A percentile compares a stretch with the other conserved stretches of the same genome.
Conservation (phyloP, 2,888 invertebrate species). For the Tetanocera ferruginea region DNA sequence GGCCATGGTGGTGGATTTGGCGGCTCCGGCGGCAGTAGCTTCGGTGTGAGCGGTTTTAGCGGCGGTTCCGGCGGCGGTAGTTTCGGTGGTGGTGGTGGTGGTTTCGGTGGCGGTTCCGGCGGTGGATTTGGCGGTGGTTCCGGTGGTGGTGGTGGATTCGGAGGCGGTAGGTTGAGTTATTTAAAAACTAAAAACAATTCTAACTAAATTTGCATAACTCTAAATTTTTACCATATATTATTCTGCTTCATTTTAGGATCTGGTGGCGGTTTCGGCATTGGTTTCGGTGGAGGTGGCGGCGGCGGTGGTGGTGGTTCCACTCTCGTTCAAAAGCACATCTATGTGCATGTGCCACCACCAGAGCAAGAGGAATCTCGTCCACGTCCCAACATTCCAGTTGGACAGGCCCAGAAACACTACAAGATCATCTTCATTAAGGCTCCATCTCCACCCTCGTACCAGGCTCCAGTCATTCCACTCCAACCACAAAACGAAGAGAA, state of each 20-base stretch:
- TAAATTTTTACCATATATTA: background rate
- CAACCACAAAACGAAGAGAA: constrained; percentile 89
- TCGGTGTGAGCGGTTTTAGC: constrained; percentile 52
- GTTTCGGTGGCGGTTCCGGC: constrained; percentile 53
- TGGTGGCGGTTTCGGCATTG: constrained; percentile 43
- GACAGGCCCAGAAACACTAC: constrained; percentile 88
- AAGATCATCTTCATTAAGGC: constrained; percentile 95
- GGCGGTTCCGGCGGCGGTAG: constrained; percentile 51
- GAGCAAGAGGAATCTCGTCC: constrained; percentile 81
- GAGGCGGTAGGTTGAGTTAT: constrained; percentile 9
- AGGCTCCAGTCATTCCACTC: constrained; percentile 84
- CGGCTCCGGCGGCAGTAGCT: constrained; percentile 47
- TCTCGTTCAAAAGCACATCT: constrained; percentile 87
- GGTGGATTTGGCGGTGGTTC: constrained; percentile 52
- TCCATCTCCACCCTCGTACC: constrained; percentile 85
- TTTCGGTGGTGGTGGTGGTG: constrained; percentile 59
- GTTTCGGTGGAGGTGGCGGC: constrained; percentile 59
- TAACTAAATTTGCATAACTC: background rate
- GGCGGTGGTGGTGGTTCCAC: constrained; percentile 68
- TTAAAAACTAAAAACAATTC: background rate
- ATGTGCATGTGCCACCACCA: constrained; percentile 91
- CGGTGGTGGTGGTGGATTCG: constrained; percentile 47
- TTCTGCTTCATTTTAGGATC: constrained; percentile 1
- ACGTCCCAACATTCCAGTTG: constrained; percentile 74
- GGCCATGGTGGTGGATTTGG: constrained; percentile 53